Conservation (phyloP, 2,113 vertebrate species). For the Abramis brama region DNA sequence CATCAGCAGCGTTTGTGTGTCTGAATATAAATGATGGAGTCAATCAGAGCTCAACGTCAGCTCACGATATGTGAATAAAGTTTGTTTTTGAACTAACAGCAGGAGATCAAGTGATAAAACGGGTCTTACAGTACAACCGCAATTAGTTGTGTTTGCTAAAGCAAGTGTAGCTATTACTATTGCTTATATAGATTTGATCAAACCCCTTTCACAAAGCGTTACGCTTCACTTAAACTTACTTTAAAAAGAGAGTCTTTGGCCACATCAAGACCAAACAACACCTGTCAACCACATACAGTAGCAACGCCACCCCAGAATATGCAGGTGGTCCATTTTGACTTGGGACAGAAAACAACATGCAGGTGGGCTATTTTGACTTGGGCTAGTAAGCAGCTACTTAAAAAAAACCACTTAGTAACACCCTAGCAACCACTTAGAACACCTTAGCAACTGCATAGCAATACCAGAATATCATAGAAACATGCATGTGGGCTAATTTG, state of each 20-base stretch:
- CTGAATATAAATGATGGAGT: slow-evolving; percentile 26
- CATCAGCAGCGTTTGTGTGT: slow-evolving; percentile 37
- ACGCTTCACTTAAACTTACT: not conserved
- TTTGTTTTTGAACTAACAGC: slow-evolving; percentile 5
- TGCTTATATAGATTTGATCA: not conserved
- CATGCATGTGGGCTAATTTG: not conserved
- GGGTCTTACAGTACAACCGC: not conserved
- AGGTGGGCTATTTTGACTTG: not conserved
- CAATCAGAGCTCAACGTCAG: slow-evolving; percentile 33
- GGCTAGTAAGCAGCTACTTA: not conserved
- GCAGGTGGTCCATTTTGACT: not conserved
- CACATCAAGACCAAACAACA: not conserved
- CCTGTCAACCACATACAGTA: not conserved
- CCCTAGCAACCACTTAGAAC: not conserved
- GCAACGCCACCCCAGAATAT: not conserved
- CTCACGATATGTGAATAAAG: not conserved
- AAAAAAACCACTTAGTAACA: too few relatives aligned
- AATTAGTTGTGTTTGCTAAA: not conserved
- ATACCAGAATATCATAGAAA: not conserved
- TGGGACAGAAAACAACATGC: not conserved
- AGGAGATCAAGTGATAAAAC: not conserved
- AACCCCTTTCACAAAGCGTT: not conserved
- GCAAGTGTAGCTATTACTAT: not conserved
- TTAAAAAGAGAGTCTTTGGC: not conserved
- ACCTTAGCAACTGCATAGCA: not conserved